Base-by-base conservation (phyloP, 2,113 vertebrate genomes). In the Lophotis ruficrista region DNA sequence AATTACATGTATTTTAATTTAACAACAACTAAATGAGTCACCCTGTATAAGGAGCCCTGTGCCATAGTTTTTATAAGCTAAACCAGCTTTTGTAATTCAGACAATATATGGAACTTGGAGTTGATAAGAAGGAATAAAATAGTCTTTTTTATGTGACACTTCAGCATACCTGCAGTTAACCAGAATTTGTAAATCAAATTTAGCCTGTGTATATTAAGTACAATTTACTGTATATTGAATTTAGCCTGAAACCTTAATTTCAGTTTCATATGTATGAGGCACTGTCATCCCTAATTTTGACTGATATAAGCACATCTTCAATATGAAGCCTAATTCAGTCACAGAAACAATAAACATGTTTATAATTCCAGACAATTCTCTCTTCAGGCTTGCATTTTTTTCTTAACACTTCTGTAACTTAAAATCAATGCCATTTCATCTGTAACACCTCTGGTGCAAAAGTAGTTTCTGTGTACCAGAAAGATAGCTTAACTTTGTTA, bases 1-100 rank as follows among this genome's bases (percentile, higher is more conserved):
- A 96, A 96, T 94, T 94, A 91, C 31, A 61, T 53, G 64, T 78
- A 64, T 92, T 88, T 89, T 75, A 81, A 88, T 93, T 45, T 48
- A 87, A 86, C 10, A 37, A n/a, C 41, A 73, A 65, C 35, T 48
- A 33, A 25, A 80, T 66, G 31, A 50, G 11, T 71, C 2, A 22
- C 65, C 13, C 9, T 6, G 10, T 51, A 17, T 18, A 75, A 86
- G 31, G 21, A 90, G 38, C 33, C 61, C 28, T 1, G 5, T 71
- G 33, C 9, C 41, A 9, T 61, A 80, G 85, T 37, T 89, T 70
- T 83, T 77, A n/a, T 7, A 80, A 69, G 12, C 41, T 57, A 86
- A 89, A 76, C 0, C 24, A 89, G 57, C 9, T 48, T 92, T 69
- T 48, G 16, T 61, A 92, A 77, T 91, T 76, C 45, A 62, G 20